Percentiles rank a stretch among this genome's conserved stretches.
These are phyloP conservation scores for Mimachlamys varia DNA, from an alignment of 2,888 invertebrate genomes.

Conservation along the genomic window DNA sequence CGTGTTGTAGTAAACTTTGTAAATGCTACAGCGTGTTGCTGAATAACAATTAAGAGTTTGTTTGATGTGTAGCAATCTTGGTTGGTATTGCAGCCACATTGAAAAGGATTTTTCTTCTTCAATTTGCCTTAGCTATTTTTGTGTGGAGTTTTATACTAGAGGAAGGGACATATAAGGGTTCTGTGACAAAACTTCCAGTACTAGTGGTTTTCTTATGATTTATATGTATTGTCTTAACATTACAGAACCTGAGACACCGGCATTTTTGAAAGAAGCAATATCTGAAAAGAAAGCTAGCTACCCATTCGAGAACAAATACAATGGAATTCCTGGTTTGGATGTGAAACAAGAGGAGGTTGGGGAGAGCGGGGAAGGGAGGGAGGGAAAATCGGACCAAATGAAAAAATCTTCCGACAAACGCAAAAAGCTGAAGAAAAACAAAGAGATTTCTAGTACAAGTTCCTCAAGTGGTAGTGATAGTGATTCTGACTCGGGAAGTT, in stretches of 20 bases:
- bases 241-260: conserved; percentile 59
- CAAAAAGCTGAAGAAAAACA: conserved; percentile 47
- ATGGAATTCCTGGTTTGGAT: conserved; percentile 70
- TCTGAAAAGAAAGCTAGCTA: conserved; percentile 63
- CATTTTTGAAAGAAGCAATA: conserved; percentile 66
- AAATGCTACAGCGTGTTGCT: neutral
- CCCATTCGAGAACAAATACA: conserved; percentile 66
- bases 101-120: neutral
- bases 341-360: conserved; percentile 50
- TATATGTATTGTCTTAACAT: conserved; percentile 37
- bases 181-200: too few relatives aligned
- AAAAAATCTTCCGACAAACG: conserved; percentile 48
- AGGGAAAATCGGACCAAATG: conserved; percentile 43
- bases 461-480: conserved; percentile 62
- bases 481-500: conserved; percentile 58
- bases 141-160: too few relatives aligned
- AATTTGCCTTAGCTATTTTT: neutral
- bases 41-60: neutral
- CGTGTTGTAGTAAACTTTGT: too few relatives aligned
- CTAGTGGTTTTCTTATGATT: too few relatives aligned
- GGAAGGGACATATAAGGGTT: too few relatives aligned
- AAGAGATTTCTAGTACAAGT: conserved; percentile 55
- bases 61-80: neutral
- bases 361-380: conserved; percentile 42
- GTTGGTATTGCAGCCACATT: neutral